Evolutionary conservation across 2,888 invertebrate genomes (phyloP).

Genomic region (Mamestra brassicae): DNA sequence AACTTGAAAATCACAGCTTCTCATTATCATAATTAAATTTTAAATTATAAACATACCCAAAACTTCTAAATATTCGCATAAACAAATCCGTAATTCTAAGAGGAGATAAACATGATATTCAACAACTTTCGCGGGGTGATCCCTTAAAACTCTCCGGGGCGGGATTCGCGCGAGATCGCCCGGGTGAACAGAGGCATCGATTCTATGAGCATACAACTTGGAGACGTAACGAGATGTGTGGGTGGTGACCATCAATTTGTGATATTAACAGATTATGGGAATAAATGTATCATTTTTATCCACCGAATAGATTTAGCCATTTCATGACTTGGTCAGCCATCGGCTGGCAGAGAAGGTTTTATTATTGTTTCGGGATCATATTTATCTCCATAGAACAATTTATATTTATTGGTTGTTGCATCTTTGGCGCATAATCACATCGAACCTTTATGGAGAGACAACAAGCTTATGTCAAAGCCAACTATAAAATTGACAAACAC

Average conservation of each 20-base stretch:
- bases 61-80: constrained; percentile 44
- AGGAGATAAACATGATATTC: constrained; percentile 59
- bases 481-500: no score
- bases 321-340: no score
- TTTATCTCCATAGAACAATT: no score
- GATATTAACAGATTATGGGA: background rate
- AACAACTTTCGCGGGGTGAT: constrained; percentile 59
- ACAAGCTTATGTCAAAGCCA: no score
- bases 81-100: constrained; percentile 49
- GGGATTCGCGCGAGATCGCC: constrained; percentile 49
- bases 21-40: constrained; percentile 21
- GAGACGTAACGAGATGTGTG: constrained; percentile 54
- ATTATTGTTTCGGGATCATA: no score
- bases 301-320: no score
- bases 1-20: background rate
- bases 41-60: constrained; percentile 18
- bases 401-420: no score
- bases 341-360: no score
- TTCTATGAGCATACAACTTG: constrained; percentile 62
- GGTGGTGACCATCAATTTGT: constrained; percentile 53
- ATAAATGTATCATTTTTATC: no score
- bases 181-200: constrained; percentile 60
- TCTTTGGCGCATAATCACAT: no score
- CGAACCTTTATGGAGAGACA: no score
- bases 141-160: constrained; percentile 62